Evolutionary conservation across 2,797 vertebrate genomes (phyloP).

Genomic region (Rachycentron canadum): DNA sequence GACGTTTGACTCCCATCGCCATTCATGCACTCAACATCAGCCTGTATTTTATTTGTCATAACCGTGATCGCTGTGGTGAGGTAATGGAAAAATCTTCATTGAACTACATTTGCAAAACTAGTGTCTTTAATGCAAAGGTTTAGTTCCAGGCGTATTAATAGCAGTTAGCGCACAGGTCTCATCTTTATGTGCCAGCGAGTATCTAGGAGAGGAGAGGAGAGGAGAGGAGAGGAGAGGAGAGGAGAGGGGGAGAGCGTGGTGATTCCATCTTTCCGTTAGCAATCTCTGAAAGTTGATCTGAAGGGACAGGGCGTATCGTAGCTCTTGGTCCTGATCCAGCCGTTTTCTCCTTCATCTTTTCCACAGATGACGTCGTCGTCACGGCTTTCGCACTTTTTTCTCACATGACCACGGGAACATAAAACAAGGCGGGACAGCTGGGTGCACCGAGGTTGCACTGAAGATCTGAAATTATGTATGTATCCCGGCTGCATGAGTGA

Average conservation of each 20-base stretch:
- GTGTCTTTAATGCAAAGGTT: neutral
- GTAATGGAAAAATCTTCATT: neutral
- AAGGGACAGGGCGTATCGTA: slow-evolving; percentile 50
- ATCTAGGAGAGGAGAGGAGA: slow-evolving; percentile 1
- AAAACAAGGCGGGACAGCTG: slow-evolving; percentile 57
- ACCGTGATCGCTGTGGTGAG: neutral
- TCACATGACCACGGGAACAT: slow-evolving; percentile 46
- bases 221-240: no score
- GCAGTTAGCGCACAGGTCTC: slow-evolving; percentile 7
- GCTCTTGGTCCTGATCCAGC: slow-evolving; percentile 50
- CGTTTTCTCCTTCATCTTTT: slow-evolving; percentile 52
- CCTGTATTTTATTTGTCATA: neutral
- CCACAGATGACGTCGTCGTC: slow-evolving; percentile 47
- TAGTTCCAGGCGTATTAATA: slow-evolving; percentile 28
- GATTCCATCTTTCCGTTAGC: slow-evolving; percentile 36
- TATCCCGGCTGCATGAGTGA: slow-evolving; percentile 40
- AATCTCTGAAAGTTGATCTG: slow-evolving; percentile 25
- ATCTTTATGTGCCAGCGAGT: slow-evolving; percentile 34
- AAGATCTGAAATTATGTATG: slow-evolving; percentile 46
- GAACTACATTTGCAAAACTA: neutral
- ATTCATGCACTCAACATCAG: neutral
- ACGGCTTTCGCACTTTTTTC: slow-evolving; percentile 32
- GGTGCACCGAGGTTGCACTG: slow-evolving; percentile 31
- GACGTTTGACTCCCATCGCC: neutral
- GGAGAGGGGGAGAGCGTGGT: neutral